These are phyloP conservation scores for Caranx ignobilis DNA, from an alignment of 2,113 vertebrate species.

Conservation along the genomic window DNA sequence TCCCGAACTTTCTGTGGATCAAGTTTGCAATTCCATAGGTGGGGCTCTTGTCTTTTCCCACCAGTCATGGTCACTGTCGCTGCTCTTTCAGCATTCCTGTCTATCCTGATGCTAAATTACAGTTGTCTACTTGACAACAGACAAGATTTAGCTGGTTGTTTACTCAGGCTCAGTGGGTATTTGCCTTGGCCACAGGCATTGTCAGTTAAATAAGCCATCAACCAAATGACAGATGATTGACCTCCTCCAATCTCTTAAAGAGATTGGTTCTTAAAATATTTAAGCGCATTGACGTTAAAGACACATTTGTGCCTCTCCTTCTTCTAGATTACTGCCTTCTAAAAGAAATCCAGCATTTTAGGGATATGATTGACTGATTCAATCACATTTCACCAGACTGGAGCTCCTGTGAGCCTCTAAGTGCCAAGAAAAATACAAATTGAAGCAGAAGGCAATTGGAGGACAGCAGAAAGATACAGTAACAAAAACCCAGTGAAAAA, in stretches of 20 bases:
- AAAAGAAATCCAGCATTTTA: neutral
- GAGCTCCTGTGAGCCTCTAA: neutral
- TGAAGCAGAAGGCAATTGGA: neutral
- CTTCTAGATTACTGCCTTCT: neutral
- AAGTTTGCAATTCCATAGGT: neutral
- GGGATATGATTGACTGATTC: neutral
- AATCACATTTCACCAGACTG: neutral
- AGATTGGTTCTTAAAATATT: neutral
- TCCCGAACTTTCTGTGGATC: constrained; percentile 14
- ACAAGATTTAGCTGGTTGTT: neutral
- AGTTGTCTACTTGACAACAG: neutral
- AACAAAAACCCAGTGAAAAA: constrained; percentile 22
- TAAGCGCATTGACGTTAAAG: neutral
- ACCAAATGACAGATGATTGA: constrained; percentile 15
- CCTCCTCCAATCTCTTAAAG: too few species aligned
- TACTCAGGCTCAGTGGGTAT: neutral
- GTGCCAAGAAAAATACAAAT: constrained; percentile 32
- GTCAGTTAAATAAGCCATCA: constrained; percentile 10
- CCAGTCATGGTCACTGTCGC: neutral
- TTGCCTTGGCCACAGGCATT: neutral
- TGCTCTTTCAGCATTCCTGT: neutral
- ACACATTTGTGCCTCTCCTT: neutral
- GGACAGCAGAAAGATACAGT: neutral
- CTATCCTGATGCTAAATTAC: constrained; percentile 1
- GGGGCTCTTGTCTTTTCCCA: constrained; percentile 3